Evolutionary conservation across 2,888 invertebrate species (phyloP), one percentile per base, ranked within the genome.

Genomic region (Candidula unifasciata): DNA sequence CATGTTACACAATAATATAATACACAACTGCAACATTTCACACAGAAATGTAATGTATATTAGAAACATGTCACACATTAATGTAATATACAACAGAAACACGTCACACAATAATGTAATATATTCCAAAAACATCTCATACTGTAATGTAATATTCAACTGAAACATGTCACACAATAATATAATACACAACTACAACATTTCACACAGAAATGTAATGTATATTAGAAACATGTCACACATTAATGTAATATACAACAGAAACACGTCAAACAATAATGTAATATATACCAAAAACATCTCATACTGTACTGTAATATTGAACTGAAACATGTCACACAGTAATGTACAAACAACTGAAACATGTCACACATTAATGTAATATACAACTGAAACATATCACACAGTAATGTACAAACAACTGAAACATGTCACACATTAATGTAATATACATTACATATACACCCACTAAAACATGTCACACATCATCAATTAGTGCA

Each of bases 191-290:
- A 99, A 98, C 95, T 99, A 97, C 18, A 93, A 76, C 33, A 54
- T 66, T 2, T 37, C 10, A 24, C 57, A 30, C 8, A 16, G 44
- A 30, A 73, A 24, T 21, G 44, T 44, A 1, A 44, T 44, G 13
- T 10, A 44, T 10, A 44, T 6, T 10, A 6, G 21, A n/a, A 44
- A 44, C 95, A 99, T 97, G 94, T 99, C 99, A 90, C 97, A 97
- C 94, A 97, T 96, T 91, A 99, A 96, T 94, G 97, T 97, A 93
- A 99, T 99, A 95, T 98, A 97, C 92, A 99, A 98, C 95, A 99
- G 97, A 21, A 93, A 76, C 33, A 54, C 60, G 8, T 37, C 10
- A 24, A 60, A 30, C 10, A 24, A 37, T 44, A 73, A 24, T 21
- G 44, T 44, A 44, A 13, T 44, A 10, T 44, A 13, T 13, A 44